Evolutionary conservation across 2,888 invertebrate species (phyloP).

Genomic region (Cephus nigrinus): DNA sequence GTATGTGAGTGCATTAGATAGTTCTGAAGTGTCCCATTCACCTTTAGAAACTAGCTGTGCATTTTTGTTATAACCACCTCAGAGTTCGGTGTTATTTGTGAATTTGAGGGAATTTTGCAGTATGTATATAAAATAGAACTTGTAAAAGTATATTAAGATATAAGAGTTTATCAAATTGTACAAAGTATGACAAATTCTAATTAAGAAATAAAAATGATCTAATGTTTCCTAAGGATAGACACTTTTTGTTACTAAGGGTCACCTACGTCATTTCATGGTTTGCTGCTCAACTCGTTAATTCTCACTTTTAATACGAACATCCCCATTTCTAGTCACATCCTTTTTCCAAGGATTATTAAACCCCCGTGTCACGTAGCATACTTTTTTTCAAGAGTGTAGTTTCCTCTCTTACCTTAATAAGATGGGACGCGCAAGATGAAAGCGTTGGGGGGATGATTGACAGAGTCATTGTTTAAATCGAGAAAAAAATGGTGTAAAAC

Average conservation of each 20-base stretch:
- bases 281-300: conserved; percentile 25
- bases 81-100: neutral
- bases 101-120: neutral
- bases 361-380: neutral
- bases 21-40: neutral
- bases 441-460: neutral
- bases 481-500: neutral
- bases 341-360: neutral
- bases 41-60: neutral
- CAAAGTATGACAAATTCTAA: neutral
- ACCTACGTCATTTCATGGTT: conserved; percentile 34
- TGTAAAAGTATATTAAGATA: too few relatives aligned
- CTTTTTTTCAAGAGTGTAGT: neutral
- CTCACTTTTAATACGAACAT: neutral
- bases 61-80: neutral
- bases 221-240: neutral
- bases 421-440: neutral
- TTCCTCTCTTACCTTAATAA: neutral
- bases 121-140: neutral
- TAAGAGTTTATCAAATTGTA: neutral
- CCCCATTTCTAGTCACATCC: neutral
- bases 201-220: neutral
- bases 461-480: neutral
- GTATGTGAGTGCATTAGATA: neutral
- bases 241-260: neutral